phyloP scores from a whole-genome alignment of 2,888 invertebrate species.

The Ommatoiulus sabulosus region DNA sequence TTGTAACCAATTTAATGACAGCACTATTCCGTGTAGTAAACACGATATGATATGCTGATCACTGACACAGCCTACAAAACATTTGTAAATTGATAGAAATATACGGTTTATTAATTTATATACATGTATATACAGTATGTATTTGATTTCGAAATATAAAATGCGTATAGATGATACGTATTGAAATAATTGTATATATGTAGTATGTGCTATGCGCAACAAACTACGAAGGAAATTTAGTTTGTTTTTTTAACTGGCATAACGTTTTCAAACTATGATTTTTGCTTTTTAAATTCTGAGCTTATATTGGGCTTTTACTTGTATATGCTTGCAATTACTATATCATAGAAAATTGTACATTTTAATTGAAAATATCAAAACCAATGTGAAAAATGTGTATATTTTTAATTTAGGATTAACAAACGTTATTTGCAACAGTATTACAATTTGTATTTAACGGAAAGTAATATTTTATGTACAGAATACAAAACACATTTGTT shows the following conservation, averaged over 20 bases:
- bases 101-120: neutral
- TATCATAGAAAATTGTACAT: neutral
- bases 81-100: no score
- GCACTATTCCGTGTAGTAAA: neutral
- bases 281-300: neutral
- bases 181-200: neutral
- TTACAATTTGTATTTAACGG: neutral
- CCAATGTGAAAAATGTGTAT: neutral
- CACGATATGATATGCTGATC: neutral
- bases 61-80: neutral
- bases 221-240: neutral
- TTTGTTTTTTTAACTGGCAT: no score
- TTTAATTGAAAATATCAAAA: neutral
- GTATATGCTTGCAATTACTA: no score
- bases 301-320: neutral
- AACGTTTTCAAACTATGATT: neutral
- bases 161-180: neutral
- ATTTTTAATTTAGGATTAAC: neutral
- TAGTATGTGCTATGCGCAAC: neutral
- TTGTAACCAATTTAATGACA: neutral
- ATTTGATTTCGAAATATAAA: neutral
- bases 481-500: neutral
- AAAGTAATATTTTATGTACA: neutral
- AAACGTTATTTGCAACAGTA: neutral
- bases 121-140: neutral